Percentiles rank a stretch among this genome's conserved stretches.
These are phyloP conservation scores for Laterallus jamaicensis DNA, from an alignment of 2,113 vertebrate species.

Conservation along the genomic window DNA sequence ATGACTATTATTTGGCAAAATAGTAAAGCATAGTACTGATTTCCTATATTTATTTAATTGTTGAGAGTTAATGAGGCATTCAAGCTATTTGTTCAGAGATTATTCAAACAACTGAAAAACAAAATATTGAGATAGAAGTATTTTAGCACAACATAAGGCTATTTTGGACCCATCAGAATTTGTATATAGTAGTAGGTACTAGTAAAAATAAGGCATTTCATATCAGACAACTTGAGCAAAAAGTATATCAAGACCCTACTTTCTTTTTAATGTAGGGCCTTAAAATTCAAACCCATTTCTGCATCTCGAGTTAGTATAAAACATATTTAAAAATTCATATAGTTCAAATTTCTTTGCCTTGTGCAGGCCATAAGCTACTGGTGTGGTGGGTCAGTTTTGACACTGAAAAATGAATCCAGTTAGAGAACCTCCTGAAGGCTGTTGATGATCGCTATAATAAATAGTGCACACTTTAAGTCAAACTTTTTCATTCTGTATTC, in stretches of 20 bases:
- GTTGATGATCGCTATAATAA: slow-evolving; percentile 85
- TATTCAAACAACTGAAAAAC: neutral
- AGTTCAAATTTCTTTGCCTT: slow-evolving; percentile 78
- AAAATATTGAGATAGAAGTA: neutral
- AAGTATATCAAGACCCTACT: neutral
- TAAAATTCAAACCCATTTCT: slow-evolving; percentile 71
- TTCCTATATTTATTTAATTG: neutral
- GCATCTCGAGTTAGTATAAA: slow-evolving; percentile 75
- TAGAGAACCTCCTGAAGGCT: slow-evolving; percentile 83
- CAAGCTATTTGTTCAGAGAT: neutral
- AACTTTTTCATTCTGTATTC: slow-evolving; percentile 89
- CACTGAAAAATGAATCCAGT: slow-evolving; percentile 87
- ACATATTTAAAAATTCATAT: slow-evolving; percentile 81
- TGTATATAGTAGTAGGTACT: neutral
- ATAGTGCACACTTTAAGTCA: slow-evolving; percentile 85
- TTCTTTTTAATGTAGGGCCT: slow-evolving; percentile 60
- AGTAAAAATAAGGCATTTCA: slow-evolving; percentile 24
- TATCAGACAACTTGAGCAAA: neutral
- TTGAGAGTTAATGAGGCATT: neutral
- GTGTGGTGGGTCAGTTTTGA: slow-evolving; percentile 81
- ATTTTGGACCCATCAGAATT: neutral
- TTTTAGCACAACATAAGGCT: neutral
- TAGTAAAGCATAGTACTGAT: neutral
- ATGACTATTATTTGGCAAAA: neutral
- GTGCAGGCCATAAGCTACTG: slow-evolving; percentile 75